Evolutionary conservation across 2,113 vertebrate species (phyloP), one percentile per base, ranked within the genome.

Genomic region (Gopherus flavomarginatus): DNA sequence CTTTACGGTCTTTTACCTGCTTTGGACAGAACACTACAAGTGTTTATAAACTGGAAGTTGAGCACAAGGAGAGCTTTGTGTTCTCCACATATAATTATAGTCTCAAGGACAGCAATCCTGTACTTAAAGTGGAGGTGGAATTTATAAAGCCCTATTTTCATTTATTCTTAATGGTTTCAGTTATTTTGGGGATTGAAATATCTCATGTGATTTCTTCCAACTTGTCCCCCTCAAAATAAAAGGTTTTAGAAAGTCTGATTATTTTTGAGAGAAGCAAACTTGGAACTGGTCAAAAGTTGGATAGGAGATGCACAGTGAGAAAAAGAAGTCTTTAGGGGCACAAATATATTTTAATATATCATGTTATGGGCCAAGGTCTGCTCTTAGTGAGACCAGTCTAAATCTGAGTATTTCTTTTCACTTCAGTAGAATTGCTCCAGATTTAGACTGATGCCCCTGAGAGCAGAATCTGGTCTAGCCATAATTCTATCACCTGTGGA

Each of bases 21-120:
- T 97, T 96, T 89, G 42, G 59, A 65, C 29, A 92, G 88, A 90
- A 35, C 56, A 27, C 6, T 31, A 69, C 29, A 87, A 83, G 65
- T 96, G 93, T 97, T 96, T 94, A 96, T 97, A 94, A 96, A 88
- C 83, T 83, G 77, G 62, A 91, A 96, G 77, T 81, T 75, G 84
- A 95, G 92, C 96, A 91, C 69, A 94, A 82, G 89, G 89, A 95
- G 59, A 89, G 86, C 47, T 91, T 92, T 96, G 57, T 96, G 77
- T 95, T 91, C 90, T 72, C 52, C 65, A 17, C 44, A 44, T 90
- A 27, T 85, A 93, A 94, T 81, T 88, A 89, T 88, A 92, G 42
- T 72, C 80, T 95, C 88, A 96, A 90, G 65, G 92, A 96, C 69
- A 87, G 88, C 78, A 97, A 92, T 94, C 44, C 78, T 95, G 87